These are phyloP conservation scores for Nebria salina DNA, from an alignment of 2,888 invertebrate genomes.

Conservation along the genomic window DNA sequence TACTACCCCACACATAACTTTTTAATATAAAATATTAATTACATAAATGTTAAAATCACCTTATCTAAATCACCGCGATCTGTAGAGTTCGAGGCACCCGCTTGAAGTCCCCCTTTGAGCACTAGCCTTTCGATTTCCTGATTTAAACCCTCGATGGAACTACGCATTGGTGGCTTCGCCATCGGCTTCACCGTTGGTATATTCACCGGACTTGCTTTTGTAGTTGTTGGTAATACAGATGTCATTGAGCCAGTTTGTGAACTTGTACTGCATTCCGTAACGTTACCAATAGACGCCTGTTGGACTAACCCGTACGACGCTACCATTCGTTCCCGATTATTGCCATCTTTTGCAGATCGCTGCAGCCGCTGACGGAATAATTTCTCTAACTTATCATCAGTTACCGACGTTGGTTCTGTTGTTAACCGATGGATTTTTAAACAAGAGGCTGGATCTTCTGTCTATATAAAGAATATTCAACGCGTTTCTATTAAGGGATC, in stretches of 20 bases:
- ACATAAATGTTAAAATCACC: slow-evolving; percentile 59
- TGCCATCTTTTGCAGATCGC: slow-evolving; percentile 57
- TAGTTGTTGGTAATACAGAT: slow-evolving; percentile 54
- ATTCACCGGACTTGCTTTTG: slow-evolving; percentile 68
- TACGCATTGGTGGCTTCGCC: slow-evolving; percentile 77
- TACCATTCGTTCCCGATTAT: slow-evolving; percentile 58
- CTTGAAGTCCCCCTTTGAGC: slow-evolving; percentile 59
- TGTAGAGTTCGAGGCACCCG: slow-evolving; percentile 57
- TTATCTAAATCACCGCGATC: slow-evolving; percentile 66
- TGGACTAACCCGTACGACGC: slow-evolving; percentile 63
- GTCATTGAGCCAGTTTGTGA: slow-evolving; percentile 62
- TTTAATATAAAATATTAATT: not conserved
- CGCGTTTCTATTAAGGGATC: not conserved
- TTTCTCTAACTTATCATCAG: slow-evolving; percentile 70
- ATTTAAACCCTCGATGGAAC: slow-evolving; percentile 87
- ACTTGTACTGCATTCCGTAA: slow-evolving; percentile 63
- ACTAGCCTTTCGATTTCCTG: slow-evolving; percentile 87
- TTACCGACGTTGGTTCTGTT: slow-evolving; percentile 59
- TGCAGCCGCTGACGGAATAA: slow-evolving; percentile 68
- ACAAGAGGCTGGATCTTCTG: slow-evolving; percentile 68
- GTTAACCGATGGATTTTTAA: slow-evolving; percentile 64
- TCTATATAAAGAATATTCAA: slow-evolving; percentile 62
- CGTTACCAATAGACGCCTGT: slow-evolving; percentile 66
- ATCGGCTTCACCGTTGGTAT: slow-evolving; percentile 68
- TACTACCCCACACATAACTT: slow-evolving; percentile 51